Conservation (phyloP, 2,888 invertebrate species). For the Rhaphigaster nebulosa region DNA sequence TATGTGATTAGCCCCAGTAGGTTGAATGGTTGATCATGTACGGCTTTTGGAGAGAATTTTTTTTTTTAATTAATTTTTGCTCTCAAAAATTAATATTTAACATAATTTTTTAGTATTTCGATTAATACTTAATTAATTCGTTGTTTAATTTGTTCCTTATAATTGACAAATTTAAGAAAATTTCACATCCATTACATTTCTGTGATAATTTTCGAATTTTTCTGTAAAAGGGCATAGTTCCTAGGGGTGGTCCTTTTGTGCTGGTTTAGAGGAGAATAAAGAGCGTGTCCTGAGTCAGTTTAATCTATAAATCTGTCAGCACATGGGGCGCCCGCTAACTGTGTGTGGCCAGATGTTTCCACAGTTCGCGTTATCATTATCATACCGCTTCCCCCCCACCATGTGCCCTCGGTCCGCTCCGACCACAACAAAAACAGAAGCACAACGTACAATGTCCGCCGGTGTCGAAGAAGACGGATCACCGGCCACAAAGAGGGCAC, state of each 20-base stretch:
- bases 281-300: not conserved
- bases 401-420: not conserved
- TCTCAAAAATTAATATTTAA: too few species aligned
- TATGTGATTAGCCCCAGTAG: too few species aligned
- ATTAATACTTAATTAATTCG: too few species aligned
- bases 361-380: not conserved
- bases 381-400: not conserved
- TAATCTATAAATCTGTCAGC: slow-evolving; percentile 13
- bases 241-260: not conserved
- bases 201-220: not conserved
- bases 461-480: not conserved
- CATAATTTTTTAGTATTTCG: too few species aligned
- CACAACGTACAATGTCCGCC: not conserved
- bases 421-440: too few species aligned
- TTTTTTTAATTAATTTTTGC: too few species aligned
- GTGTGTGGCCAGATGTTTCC: not conserved
- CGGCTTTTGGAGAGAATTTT: too few species aligned
- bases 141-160: too few species aligned
- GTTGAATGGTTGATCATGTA: too few species aligned
- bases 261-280: not conserved
- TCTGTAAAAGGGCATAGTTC: too few species aligned
- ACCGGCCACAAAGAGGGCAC: not conserved
- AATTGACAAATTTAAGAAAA: too few species aligned
- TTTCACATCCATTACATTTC: too few species aligned
- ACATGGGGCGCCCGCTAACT: not conserved